Evolutionary conservation across 2,113 vertebrate genomes (phyloP).

Genomic region (Ramphastos sulfuratus): DNA sequence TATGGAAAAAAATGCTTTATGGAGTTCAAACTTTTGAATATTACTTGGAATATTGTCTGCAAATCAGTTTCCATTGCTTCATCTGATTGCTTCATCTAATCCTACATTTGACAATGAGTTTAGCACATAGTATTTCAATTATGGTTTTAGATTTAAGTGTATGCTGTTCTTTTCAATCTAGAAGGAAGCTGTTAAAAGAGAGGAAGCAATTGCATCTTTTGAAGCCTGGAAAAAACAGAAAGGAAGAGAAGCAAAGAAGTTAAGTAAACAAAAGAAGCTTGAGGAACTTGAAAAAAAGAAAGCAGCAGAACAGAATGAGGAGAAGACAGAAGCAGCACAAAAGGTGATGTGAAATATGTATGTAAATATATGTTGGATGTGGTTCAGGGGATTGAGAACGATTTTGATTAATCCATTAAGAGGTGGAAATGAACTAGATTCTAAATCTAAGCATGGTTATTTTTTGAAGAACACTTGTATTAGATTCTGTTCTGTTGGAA

Average conservation of each 20-base stretch:
- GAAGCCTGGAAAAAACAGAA: slow-evolving; percentile 93
- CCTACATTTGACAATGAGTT: not conserved
- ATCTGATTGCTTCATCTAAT: not conserved
- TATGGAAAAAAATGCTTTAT: fast-evolving
- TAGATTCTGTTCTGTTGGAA: not conserved
- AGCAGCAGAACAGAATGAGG: slow-evolving; percentile 75
- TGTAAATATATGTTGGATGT: not conserved
- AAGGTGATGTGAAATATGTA: slow-evolving; percentile 68
- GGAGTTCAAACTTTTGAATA: not conserved
- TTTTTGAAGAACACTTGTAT: not conserved
- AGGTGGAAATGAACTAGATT: not conserved
- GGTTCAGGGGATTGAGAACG: not conserved
- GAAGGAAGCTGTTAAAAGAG: slow-evolving; percentile 79
- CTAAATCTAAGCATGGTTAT: not conserved
- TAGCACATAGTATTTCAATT: not conserved
- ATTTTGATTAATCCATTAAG: not conserved
- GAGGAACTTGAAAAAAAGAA: slow-evolving; percentile 74
- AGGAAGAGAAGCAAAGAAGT: slow-evolving; percentile 75
- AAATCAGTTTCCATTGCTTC: not conserved
- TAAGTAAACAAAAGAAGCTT: slow-evolving; percentile 75
- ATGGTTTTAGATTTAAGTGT: not conserved
- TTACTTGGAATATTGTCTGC: not conserved
- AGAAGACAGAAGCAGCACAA: slow-evolving; percentile 79
- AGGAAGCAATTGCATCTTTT: slow-evolving; percentile 85
- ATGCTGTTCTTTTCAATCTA: slow-evolving; percentile 6